phyloP scores from a whole-genome alignment of 2,113 vertebrate genomes.

The Gambusia holbrooki region DNA sequence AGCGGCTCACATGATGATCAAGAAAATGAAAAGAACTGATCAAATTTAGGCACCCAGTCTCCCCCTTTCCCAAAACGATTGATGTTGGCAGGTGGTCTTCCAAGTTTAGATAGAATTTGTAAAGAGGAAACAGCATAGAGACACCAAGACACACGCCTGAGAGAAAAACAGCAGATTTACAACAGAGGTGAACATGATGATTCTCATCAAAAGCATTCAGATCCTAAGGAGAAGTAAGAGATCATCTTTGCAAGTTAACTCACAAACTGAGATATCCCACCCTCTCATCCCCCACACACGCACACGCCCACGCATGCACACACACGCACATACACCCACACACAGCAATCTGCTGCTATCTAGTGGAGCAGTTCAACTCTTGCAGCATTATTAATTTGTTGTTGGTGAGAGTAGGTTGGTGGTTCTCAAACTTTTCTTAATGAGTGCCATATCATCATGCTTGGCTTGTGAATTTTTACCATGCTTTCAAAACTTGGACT shows the following conservation, averaged over 20 bases:
- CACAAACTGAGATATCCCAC: conserved; percentile 16
- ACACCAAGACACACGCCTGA: conserved; percentile 44
- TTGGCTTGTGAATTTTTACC: not conserved
- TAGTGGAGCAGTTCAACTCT: conserved; percentile 63
- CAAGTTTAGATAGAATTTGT: conserved; percentile 63
- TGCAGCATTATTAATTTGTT: conserved; percentile 44
- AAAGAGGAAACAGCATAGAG: conserved; percentile 43
- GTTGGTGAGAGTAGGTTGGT: conserved; percentile 19
- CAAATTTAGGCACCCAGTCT: conserved; percentile 59
- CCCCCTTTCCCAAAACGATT: conserved; percentile 46
- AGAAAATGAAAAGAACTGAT: conserved; percentile 54
- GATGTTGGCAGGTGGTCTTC: conserved; percentile 63
- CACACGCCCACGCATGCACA: conserved; percentile 28
- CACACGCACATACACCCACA: conserved; percentile 40
- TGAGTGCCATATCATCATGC: not conserved
- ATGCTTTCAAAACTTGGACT: not conserved
- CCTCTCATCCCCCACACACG: not conserved
- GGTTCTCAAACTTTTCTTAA: not conserved
- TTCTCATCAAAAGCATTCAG: conserved; percentile 61
- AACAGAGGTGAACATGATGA: conserved; percentile 54
- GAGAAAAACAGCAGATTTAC: conserved; percentile 44
- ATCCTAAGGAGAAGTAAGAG: conserved; percentile 43
- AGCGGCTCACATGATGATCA: conserved; percentile 39
- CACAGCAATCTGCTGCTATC: conserved; percentile 68
- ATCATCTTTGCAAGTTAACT: conserved; percentile 41